Evolutionary conservation across 2,888 invertebrate species (phyloP).

Genomic region (Xanthostigma xanthostigma): DNA sequence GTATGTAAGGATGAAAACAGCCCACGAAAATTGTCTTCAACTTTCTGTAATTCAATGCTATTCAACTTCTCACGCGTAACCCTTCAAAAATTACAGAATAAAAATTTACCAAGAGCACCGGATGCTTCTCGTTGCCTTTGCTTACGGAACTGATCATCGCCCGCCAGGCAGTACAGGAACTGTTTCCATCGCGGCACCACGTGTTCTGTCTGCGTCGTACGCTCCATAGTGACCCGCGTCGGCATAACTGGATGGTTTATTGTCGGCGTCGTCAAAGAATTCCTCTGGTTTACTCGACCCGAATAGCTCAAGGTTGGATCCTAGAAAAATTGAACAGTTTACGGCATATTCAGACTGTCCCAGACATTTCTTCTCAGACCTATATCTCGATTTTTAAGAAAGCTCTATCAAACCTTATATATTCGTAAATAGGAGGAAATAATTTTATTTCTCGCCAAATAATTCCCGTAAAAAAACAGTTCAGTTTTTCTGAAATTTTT

Average conservation of each 20-base stretch:
- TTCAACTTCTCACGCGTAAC: too few relatives aligned
- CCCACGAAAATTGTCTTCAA: too few relatives aligned
- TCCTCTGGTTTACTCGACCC: conserved; percentile 11
- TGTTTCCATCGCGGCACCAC: conserved; percentile 64
- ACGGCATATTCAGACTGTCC: background rate
- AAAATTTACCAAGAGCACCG: conserved; percentile 15
- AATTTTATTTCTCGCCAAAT: too few relatives aligned
- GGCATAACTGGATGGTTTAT: conserved; percentile 17
- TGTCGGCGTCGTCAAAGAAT: conserved; percentile 4
- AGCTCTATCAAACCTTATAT: too few relatives aligned
- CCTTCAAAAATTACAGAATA: too few relatives aligned
- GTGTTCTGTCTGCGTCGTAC: conserved; percentile 69
- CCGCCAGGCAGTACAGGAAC: conserved; percentile 64
- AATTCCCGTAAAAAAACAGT: too few relatives aligned
- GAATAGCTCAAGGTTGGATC: conserved; percentile 29
- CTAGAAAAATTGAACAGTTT: conserved; percentile 18
- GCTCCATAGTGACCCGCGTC: conserved; percentile 54
- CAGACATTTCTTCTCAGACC: background rate
- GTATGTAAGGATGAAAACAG: too few relatives aligned
- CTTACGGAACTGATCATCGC: conserved; percentile 59
- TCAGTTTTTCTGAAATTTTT: too few relatives aligned
- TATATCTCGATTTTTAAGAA: too few relatives aligned
- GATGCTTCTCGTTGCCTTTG: conserved; percentile 59
- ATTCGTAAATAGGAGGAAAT: too few relatives aligned
- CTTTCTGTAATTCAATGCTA: too few relatives aligned